These are phyloP conservation scores for Apteryx owenii DNA, from an alignment of 2,113 vertebrate genomes.

Conservation along the genomic window DNA sequence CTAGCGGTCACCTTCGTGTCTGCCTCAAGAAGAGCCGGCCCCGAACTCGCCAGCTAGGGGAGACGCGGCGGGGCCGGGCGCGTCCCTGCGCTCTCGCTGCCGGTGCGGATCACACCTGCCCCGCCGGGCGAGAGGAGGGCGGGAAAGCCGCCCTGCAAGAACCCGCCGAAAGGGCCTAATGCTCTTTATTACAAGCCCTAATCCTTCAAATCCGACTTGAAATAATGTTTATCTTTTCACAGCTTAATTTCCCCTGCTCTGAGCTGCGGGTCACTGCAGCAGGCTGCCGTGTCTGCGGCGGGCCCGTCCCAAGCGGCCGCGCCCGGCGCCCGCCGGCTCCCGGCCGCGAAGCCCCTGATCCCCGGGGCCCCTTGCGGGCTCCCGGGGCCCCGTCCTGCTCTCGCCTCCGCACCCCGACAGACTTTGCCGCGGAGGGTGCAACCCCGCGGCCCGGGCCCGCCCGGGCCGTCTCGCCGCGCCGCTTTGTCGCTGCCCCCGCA, in stretches of 20 bases:
- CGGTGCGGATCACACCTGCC: not conserved
- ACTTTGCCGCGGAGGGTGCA: no score
- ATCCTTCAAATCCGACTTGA: conserved; percentile 86
- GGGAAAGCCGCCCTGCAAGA: conserved; percentile 69
- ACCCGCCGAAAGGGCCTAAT: conserved; percentile 77
- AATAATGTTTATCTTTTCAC: conserved; percentile 86
- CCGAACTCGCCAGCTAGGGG: not conserved
- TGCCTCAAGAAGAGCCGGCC: not conserved
- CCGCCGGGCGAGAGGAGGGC: not conserved
- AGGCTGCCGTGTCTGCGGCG: not conserved
- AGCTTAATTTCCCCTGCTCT: conserved; percentile 81
- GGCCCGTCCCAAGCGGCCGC: not conserved
- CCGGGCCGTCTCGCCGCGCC: no score
- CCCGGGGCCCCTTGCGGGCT: not conserved
- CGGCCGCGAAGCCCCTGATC: not conserved
- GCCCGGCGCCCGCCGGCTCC: no score
- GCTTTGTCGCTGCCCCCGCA: no score
- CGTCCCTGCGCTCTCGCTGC: not conserved
- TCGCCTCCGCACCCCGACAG: no score
- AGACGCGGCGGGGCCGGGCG: not conserved
- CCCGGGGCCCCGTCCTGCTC: not conserved
- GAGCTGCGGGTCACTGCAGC: conserved; percentile 73
- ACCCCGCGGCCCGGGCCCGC: no score
- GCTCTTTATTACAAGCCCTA: conserved; percentile 87
- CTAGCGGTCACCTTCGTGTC: conserved; percentile 44